Evolutionary conservation across 1,140 invertebrate genomes (phyloP).

Genomic region (Diuraphis noxia): DNA sequence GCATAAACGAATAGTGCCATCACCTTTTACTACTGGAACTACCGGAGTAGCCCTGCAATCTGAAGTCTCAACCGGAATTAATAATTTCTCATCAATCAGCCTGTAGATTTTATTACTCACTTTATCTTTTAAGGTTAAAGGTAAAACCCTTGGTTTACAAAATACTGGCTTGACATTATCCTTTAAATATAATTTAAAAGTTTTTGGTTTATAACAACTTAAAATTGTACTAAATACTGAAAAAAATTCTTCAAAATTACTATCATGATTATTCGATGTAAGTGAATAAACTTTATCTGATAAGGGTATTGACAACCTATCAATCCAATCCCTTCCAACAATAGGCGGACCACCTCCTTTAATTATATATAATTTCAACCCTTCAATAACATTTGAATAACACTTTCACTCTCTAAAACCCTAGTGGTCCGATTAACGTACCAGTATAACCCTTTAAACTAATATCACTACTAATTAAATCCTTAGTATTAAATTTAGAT

Average conservation of each 20-base stretch:
- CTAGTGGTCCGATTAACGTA: not conserved
- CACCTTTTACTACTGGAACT: not conserved
- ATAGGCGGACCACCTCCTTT: slow-evolving; percentile 3
- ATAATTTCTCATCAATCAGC: not conserved
- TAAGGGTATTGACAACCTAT: not conserved
- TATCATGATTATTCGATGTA: not conserved
- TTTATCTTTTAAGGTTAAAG: not conserved
- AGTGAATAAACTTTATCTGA: not conserved
- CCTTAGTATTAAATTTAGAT: not conserved
- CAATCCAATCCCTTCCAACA: too few species aligned
- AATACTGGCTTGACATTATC: not conserved
- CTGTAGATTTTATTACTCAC: not conserved
- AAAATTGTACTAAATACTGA: not conserved
- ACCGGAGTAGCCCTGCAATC: not conserved
- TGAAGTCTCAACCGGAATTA: not conserved
- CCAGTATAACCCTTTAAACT: not conserved
- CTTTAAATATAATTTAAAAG: not conserved
- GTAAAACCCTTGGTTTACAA: not conserved
- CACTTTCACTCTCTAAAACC: not conserved
- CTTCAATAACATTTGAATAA: not conserved
- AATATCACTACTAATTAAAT: not conserved
- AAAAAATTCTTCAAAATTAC: not conserved
- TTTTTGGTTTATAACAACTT: not conserved
- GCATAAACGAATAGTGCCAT: not conserved
- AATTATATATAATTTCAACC: not conserved